phyloP scores from a whole-genome alignment of 2,888 invertebrate genomes.

The Mesochorus sp. region DNA sequence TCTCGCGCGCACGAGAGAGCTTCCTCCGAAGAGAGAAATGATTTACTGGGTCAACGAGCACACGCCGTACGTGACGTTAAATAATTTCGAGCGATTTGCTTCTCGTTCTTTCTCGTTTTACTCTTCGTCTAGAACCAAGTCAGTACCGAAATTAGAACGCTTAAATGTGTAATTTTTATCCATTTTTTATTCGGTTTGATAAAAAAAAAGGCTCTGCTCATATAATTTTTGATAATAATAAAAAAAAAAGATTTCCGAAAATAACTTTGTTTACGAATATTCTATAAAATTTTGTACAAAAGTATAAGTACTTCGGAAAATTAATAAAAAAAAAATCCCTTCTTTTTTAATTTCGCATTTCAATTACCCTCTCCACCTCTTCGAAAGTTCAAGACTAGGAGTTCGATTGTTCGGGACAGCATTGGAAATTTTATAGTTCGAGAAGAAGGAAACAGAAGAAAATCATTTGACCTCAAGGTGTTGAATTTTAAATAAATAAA shows the following conservation, averaged over 20 bases:
- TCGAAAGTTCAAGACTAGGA: too few relatives aligned
- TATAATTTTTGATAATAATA: too few relatives aligned
- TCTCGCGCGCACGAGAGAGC: slow-evolving; percentile 24
- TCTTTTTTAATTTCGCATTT: too few relatives aligned
- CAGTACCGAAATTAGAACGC: background rate
- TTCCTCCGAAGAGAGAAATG: slow-evolving; percentile 49
- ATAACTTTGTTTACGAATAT: too few relatives aligned
- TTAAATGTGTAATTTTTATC: too few relatives aligned
- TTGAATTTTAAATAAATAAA: slow-evolving; percentile 35
- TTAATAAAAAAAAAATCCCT: too few relatives aligned
- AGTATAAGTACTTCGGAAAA: too few relatives aligned
- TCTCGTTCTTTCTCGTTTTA: slow-evolving; percentile 1
- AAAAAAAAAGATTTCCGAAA: background rate
- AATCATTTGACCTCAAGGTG: background rate
- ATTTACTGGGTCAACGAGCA: slow-evolving; percentile 61
- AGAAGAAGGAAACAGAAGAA: slow-evolving; percentile 3
- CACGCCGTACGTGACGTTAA: slow-evolving; percentile 60
- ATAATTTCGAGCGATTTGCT: slow-evolving; percentile 61
- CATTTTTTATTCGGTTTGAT: too few relatives aligned
- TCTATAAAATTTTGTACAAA: too few relatives aligned
- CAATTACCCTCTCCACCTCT: too few relatives aligned
- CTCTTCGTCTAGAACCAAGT: slow-evolving; percentile 5
- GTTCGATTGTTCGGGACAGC: background rate
- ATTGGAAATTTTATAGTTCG: background rate
- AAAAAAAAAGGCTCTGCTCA: too few relatives aligned